phyloP scores from a whole-genome alignment of 2,797 vertebrate species.

The Yasuhikotakia modesta region DNA sequence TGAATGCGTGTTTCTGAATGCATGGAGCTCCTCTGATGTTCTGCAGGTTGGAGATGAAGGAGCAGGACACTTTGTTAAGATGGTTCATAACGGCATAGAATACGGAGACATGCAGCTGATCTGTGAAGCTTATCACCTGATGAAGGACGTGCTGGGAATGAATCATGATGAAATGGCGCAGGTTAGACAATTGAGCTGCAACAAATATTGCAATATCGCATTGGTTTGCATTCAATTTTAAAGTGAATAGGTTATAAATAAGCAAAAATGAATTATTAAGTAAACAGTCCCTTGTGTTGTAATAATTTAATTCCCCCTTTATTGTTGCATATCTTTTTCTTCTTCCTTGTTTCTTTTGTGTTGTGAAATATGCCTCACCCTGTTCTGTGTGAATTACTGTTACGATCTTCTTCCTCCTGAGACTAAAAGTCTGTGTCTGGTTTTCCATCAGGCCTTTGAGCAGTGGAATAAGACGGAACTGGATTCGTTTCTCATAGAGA shows the following conservation, averaged over 20 bases:
- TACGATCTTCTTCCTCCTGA: slow-evolving; percentile 27
- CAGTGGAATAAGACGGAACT: slow-evolving; percentile 96
- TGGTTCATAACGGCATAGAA: slow-evolving; percentile 99
- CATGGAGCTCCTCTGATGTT: slow-evolving; percentile 25
- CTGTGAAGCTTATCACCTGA: slow-evolving; percentile 96
- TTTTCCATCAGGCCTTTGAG: slow-evolving; percentile 79
- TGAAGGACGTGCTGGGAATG: slow-evolving; percentile 92
- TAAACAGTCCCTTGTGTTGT: slow-evolving; percentile 11
- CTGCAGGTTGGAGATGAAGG: slow-evolving; percentile 95
- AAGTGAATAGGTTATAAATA: no score
- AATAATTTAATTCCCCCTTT: slow-evolving; percentile 12
- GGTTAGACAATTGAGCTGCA: slow-evolving; percentile 70
- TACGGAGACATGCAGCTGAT: slow-evolving; percentile 99
- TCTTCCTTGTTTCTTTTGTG: slow-evolving; percentile 29
- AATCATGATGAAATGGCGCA: slow-evolving; percentile 89
- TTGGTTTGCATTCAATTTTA: no score
- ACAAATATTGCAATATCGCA: no score
- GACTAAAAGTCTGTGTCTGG: not conserved
- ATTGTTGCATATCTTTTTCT: slow-evolving; percentile 30
- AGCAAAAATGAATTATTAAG: no score
- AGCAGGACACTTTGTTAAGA: slow-evolving; percentile 96
- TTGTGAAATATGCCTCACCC: slow-evolving; percentile 23
- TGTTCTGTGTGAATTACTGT: not conserved
- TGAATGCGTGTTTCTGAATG: not conserved
- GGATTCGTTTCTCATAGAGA: slow-evolving; percentile 98